These are phyloP conservation scores for Cyprinodon variegatus DNA, from an alignment of 2,113 vertebrate genomes.

Conservation along the genomic window DNA sequence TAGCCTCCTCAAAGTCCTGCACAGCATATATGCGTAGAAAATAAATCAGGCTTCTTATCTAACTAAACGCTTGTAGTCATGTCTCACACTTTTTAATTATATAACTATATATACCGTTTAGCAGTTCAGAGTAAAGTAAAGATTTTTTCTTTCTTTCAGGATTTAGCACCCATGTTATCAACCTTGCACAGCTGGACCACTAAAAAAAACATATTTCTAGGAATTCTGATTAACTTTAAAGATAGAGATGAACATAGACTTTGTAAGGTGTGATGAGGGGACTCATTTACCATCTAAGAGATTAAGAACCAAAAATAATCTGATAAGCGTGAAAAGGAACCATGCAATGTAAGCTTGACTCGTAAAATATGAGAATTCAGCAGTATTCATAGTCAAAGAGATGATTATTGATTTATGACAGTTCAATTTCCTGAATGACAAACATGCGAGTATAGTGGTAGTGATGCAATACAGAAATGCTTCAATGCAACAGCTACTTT, in stretches of 20 bases:
- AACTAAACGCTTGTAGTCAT: slow-evolving; percentile 74
- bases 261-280: slow-evolving; percentile 32
- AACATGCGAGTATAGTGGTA: slow-evolving; percentile 5
- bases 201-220: slow-evolving; percentile 53
- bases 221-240: slow-evolving; percentile 66
- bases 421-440: slow-evolving; percentile 53
- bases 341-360: slow-evolving; percentile 35
- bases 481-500: slow-evolving; percentile 21
- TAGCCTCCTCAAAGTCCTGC: slow-evolving; percentile 73
- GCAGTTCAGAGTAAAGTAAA: slow-evolving; percentile 67
- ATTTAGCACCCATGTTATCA: slow-evolving; percentile 70
- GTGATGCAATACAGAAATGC: slow-evolving; percentile 47
- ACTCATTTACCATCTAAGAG: slow-evolving; percentile 41
- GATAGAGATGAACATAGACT: slow-evolving; percentile 32
- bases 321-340: slow-evolving; percentile 51
- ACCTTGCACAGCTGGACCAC: slow-evolving; percentile 62
- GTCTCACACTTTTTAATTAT: slow-evolving; percentile 77
- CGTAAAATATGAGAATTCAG: slow-evolving; percentile 68
- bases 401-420: slow-evolving; percentile 57
- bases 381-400: slow-evolving; percentile 62
- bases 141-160: slow-evolving; percentile 65
- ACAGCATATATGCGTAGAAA: neutral
- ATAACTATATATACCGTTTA: slow-evolving; percentile 69
- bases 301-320: slow-evolving; percentile 62
- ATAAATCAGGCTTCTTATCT: slow-evolving; percentile 67